Percentiles rank a stretch among this genome's conserved stretches.
phyloP scores from a whole-genome alignment of 2,113 vertebrate genomes.

The Excalfactoria chinensis region DNA sequence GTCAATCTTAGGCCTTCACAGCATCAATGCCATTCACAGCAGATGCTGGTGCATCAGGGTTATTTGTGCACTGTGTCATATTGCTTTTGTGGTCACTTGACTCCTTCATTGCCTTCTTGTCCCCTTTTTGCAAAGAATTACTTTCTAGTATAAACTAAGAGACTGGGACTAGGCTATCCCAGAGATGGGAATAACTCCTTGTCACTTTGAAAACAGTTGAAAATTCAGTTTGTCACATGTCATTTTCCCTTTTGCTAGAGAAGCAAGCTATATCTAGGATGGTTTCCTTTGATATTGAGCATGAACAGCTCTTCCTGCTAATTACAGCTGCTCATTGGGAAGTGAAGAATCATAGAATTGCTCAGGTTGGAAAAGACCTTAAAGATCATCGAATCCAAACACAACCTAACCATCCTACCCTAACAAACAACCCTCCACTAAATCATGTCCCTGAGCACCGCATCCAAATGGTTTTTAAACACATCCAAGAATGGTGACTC shows the following conservation, averaged over 20 bases:
- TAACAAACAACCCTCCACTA: too few species aligned
- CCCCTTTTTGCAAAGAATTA: not conserved
- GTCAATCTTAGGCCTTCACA: not conserved
- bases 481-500: too few species aligned
- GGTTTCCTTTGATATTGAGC: not conserved
- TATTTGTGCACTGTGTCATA: accelerated
- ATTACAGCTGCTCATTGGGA: not conserved
- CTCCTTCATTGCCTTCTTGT: not conserved
- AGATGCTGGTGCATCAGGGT: too few species aligned
- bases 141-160: not conserved
- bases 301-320: not conserved
- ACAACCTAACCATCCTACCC: too few species aligned
- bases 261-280: not conserved
- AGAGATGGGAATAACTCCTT: not conserved
- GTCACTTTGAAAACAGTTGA: not conserved
- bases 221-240: not conserved
- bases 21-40: accelerated
- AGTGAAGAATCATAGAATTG: not conserved
- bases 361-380: too few species aligned
- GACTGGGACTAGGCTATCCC: not conserved
- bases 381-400: too few species aligned
- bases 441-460: too few species aligned
- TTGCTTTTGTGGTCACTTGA: not conserved
- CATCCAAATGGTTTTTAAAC: too few species aligned
- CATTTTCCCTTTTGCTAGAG: not conserved